Evolutionary conservation across 2,797 vertebrate genomes (phyloP).

Genomic region (Spinibarbus caldwelli): DNA sequence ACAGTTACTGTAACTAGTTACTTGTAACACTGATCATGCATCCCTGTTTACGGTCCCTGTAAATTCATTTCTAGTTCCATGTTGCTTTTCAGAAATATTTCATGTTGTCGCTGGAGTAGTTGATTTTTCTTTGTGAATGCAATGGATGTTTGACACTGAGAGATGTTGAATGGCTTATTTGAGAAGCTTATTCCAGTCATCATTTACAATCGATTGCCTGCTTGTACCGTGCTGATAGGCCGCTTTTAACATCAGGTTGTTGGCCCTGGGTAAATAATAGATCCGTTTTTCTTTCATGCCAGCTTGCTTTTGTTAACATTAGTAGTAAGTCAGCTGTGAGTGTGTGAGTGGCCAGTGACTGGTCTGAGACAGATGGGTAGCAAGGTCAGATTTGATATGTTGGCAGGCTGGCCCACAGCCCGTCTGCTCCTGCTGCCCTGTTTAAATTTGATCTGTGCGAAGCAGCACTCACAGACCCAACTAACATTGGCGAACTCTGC

Average conservation of each 20-base stretch:
- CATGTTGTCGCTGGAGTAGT: not conserved
- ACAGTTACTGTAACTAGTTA: too few relatives aligned
- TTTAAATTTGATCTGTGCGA: constrained; percentile 46
- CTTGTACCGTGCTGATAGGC: constrained; percentile 7
- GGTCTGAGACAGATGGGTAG: constrained; percentile 42
- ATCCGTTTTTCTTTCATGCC: constrained; percentile 11
- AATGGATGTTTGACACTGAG: not conserved
- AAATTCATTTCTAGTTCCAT: not conserved
- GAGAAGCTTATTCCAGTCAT: constrained; percentile 11
- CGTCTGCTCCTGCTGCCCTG: constrained; percentile 26
- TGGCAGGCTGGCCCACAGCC: constrained; percentile 37
- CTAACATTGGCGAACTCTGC: constrained; percentile 17
- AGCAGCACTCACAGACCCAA: constrained; percentile 7
- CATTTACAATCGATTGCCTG: constrained; percentile 8
- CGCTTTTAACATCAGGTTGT: constrained; percentile 29
- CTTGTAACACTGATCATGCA: too few relatives aligned
- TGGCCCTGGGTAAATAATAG: constrained; percentile 29
- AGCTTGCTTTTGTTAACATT: constrained; percentile 34
- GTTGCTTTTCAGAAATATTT: not conserved
- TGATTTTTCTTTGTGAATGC: not conserved
- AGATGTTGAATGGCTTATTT: constrained; percentile 4
- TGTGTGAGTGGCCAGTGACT: constrained; percentile 16
- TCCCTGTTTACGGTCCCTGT: not conserved
- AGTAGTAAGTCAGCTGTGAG: constrained; percentile 3
- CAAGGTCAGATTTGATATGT: constrained; percentile 49